Conservation (phyloP, 2,888 invertebrate species). For the Zaprionus bogoriensis region DNA sequence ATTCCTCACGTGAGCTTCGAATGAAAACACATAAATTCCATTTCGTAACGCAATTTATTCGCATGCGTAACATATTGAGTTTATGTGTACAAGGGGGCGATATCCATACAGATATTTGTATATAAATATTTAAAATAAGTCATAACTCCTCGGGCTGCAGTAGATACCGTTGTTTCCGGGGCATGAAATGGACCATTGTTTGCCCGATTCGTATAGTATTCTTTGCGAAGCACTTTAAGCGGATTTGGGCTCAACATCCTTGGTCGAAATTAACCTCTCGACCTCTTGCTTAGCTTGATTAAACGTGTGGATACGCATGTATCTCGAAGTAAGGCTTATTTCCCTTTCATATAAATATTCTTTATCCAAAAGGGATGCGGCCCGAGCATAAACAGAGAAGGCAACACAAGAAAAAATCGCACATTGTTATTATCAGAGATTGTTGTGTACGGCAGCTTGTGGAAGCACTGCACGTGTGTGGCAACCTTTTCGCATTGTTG, state of each 20-base stretch:
- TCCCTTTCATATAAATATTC: slow-evolving; percentile 1
- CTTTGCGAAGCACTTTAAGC: slow-evolving; percentile 7
- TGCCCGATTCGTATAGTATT: background rate
- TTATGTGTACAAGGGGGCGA: too few species aligned
- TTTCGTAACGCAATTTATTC: slow-evolving; percentile 8
- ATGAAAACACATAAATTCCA: slow-evolving; percentile 39
- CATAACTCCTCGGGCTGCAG: slow-evolving; percentile 4
- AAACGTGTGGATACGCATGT: slow-evolving; percentile 16
- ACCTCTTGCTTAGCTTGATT: slow-evolving; percentile 21
- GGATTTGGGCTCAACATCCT: slow-evolving; percentile 11
- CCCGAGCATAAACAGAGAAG: background rate
- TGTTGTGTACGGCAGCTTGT: background rate
- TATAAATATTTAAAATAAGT: too few species aligned
- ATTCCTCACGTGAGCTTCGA: slow-evolving; percentile 8
- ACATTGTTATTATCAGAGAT: slow-evolving; percentile 30
- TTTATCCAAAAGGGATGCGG: slow-evolving; percentile 6
- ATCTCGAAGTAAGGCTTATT: slow-evolving; percentile 15
- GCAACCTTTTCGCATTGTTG: background rate
- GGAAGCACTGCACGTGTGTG: slow-evolving; percentile 7
- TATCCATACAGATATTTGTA: too few species aligned
- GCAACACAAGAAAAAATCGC: slow-evolving; percentile 4
- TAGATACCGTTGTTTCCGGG: slow-evolving; percentile 2
- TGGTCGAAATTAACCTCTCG: slow-evolving; percentile 20
- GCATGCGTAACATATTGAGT: background rate
- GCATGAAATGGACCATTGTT: background rate